These are phyloP conservation scores for Tenualosa ilisha DNA, from an alignment of 2,797 vertebrate genomes.

Conservation along the genomic window DNA sequence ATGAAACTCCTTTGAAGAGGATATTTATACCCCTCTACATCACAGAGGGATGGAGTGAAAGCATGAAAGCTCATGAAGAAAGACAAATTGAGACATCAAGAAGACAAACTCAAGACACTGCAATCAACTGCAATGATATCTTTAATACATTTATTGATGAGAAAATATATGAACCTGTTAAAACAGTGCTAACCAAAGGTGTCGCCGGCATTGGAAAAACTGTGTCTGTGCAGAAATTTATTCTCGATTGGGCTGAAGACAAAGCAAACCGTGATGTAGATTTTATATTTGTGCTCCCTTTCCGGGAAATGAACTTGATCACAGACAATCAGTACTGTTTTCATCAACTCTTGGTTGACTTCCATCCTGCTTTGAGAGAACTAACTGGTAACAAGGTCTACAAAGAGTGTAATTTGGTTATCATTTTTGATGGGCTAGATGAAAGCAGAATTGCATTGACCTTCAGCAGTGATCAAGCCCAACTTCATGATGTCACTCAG, in stretches of 20 bases:
- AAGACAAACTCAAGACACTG: neutral
- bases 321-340: neutral
- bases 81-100: neutral
- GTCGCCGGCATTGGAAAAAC: conserved; percentile 19
- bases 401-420: neutral
- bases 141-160: neutral
- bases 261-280: neutral
- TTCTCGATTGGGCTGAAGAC: neutral
- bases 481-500: neutral
- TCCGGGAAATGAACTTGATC: neutral
- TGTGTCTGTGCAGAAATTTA: neutral
- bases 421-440: neutral
- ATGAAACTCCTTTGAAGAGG: neutral
- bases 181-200: neutral
- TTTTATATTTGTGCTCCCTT: conserved; percentile 10
- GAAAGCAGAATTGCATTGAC: neutral
- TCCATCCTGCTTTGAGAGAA: neutral
- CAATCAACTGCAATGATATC: neutral
- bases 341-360: neutral
- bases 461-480: neutral
- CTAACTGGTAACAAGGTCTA: neutral
- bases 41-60: neutral
- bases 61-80: neutral
- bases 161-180: neutral
- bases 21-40: neutral